phyloP scores from a whole-genome alignment of 2,797 vertebrate genomes.

The Picus viridis region DNA sequence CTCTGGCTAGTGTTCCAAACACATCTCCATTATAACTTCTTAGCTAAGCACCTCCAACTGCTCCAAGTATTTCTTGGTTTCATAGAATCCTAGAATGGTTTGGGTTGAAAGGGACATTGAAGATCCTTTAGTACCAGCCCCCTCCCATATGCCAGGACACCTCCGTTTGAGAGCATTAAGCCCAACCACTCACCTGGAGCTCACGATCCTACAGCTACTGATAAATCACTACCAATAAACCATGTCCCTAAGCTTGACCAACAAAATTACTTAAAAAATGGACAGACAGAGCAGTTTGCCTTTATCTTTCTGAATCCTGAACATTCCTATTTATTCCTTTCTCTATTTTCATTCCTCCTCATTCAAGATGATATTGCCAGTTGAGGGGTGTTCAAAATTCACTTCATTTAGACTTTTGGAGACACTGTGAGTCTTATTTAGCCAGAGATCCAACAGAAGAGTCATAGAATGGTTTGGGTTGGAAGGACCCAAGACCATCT shows the following conservation, averaged over 20 bases:
- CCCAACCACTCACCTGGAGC: too few species aligned
- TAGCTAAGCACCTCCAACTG: background rate
- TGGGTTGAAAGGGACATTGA: too few species aligned
- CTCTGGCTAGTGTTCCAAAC: background rate
- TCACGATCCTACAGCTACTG: too few species aligned
- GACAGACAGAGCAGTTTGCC: background rate
- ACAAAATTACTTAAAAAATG: background rate
- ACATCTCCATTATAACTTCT: background rate
- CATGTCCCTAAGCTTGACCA: too few species aligned
- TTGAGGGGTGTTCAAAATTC: background rate
- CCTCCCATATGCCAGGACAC: too few species aligned
- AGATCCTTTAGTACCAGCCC: too few species aligned
- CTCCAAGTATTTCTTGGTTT: background rate
- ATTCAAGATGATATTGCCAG: background rate
- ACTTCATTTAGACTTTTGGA: background rate
- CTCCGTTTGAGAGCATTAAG: too few species aligned
- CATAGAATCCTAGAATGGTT: background rate
- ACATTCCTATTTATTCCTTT: background rate
- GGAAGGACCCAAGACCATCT: too few species aligned
- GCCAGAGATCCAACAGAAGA: background rate
- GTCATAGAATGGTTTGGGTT: too few species aligned
- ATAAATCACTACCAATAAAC: too few species aligned
- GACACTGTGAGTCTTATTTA: background rate
- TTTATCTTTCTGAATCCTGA: background rate
- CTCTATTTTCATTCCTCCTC: background rate